Conservation (phyloP, 2,888 invertebrate species). For the Blastobasis adustella region DNA sequence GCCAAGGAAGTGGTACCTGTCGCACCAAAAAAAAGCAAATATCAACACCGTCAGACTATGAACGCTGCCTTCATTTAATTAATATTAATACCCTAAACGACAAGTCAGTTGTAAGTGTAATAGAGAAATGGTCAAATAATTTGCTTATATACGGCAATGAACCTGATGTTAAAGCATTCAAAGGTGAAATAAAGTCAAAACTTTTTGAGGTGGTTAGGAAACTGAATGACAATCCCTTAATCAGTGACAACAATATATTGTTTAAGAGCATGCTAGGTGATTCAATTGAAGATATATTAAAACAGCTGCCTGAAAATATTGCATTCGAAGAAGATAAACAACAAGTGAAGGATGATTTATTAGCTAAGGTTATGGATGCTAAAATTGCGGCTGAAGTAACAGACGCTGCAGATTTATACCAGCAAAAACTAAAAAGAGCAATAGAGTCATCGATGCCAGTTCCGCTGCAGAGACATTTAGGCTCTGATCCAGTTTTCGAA, state of each 20-base stretch:
- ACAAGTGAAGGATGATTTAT: slow-evolving; percentile 25
- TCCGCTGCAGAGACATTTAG: slow-evolving; percentile 3
- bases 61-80: too few species aligned
- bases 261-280: slow-evolving; percentile 33
- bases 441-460: slow-evolving; percentile 40
- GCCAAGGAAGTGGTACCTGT: too few species aligned
- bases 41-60: too few species aligned
- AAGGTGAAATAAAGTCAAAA: slow-evolving; percentile 31
- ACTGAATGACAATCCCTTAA: slow-evolving; percentile 32
- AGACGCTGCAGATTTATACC: slow-evolving; percentile 34
- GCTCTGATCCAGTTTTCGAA: slow-evolving; percentile 37
- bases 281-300: slow-evolving; percentile 34
- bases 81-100: too few species aligned
- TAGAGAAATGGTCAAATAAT: slow-evolving; percentile 42
- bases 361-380: slow-evolving; percentile 30
- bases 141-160: slow-evolving; percentile 32
- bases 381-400: slow-evolving; percentile 30
- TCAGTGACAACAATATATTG: slow-evolving; percentile 31
- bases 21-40: too few species aligned
- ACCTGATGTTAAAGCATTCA: slow-evolving; percentile 19
- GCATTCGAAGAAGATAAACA: slow-evolving; percentile 25
- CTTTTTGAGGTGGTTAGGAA: slow-evolving; percentile 42
- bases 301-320: slow-evolving; percentile 25
- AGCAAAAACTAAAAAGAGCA: slow-evolving; percentile 33
- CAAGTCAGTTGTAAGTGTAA: slow-evolving; percentile 18